Evolutionary conservation across 2,797 vertebrate genomes (phyloP).

Genomic region (Denticeps clupeoides): DNA sequence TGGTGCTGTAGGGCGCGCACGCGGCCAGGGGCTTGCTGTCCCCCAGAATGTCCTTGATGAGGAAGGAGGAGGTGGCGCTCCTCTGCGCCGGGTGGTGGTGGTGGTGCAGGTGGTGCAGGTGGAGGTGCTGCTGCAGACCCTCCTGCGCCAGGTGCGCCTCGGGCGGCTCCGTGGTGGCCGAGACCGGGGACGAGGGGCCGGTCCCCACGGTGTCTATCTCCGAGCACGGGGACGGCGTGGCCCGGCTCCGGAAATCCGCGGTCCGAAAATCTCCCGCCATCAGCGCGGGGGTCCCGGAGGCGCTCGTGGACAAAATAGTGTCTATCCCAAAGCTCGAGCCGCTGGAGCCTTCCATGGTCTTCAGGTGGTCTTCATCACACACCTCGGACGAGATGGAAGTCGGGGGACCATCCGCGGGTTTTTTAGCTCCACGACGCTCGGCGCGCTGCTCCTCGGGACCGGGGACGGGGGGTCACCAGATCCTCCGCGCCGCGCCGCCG

Average conservation of each 20-base stretch:
- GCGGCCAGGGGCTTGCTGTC: slow-evolving; percentile 96
- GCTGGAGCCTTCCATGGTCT: slow-evolving; percentile 86
- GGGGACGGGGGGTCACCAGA: too few relatives aligned
- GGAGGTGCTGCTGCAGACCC: slow-evolving; percentile 68
- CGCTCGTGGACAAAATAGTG: slow-evolving; percentile 84
- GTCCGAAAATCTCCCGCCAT: slow-evolving; percentile 91
- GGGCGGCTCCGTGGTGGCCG: slow-evolving; percentile 82
- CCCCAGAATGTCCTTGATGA: slow-evolving; percentile 98
- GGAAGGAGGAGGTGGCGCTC: slow-evolving; percentile 92
- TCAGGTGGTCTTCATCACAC: slow-evolving; percentile 70
- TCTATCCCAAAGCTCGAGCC: slow-evolving; percentile 97
- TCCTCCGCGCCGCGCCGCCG: too few relatives aligned
- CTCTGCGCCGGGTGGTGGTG: slow-evolving; percentile 60
- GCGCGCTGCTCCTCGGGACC: too few relatives aligned
- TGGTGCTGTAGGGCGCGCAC: slow-evolving; percentile 96
- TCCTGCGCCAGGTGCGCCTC: slow-evolving; percentile 76
- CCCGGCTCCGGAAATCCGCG: slow-evolving; percentile 84
- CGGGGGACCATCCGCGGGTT: too few relatives aligned
- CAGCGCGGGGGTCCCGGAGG: slow-evolving; percentile 73
- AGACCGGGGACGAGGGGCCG: slow-evolving; percentile 88
- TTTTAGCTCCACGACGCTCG: too few relatives aligned
- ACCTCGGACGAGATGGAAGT: too few relatives aligned
- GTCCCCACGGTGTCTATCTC: slow-evolving; percentile 94
- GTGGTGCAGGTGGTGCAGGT: slow-evolving; percentile 70
- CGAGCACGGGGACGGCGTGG: slow-evolving; percentile 86